Percentiles rank a stretch among this genome's conserved stretches.
Conservation (phyloP, 2,888 invertebrate genomes). For the Tinea pellionella region DNA sequence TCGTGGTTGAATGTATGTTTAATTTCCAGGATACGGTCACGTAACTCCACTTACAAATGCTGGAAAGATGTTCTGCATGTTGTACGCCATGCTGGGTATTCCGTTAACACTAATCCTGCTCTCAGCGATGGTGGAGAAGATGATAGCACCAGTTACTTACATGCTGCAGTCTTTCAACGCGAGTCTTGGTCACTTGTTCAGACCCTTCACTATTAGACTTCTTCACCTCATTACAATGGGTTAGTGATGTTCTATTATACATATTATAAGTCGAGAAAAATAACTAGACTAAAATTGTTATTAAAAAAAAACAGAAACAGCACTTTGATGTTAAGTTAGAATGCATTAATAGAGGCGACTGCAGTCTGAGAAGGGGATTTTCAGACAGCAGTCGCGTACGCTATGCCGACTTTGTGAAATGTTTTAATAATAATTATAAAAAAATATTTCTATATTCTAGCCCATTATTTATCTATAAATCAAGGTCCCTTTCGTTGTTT, state of each 20-base stretch:
- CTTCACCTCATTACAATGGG: conserved; percentile 79
- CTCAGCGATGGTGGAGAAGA: conserved; percentile 83
- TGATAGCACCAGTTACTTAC: conserved; percentile 79
- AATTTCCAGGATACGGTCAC: conserved; percentile 87
- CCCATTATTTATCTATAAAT: no score
- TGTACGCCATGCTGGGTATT: conserved; percentile 87
- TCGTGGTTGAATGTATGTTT: no score
- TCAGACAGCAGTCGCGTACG: no score
- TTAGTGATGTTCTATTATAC: conserved; percentile 34
- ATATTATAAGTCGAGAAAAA: neutral
- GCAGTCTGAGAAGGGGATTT: no score
- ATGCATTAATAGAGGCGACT: no score
- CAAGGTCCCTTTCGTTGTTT: no score
- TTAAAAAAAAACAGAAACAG: no score
- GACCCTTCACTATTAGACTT: conserved; percentile 80
- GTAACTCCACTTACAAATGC: conserved; percentile 87
- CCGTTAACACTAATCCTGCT: conserved; percentile 87
- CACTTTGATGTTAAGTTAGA: no score
- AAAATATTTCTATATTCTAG: no score
- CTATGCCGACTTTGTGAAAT: no score
- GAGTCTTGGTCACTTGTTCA: conserved; percentile 77
- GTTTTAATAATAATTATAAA: no score
- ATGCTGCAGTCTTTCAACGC: conserved; percentile 77
- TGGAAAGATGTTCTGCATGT: conserved; percentile 89
- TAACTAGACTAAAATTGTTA: neutral